Base-by-base conservation (phyloP, 2,797 vertebrate genomes). In the Hippopotamyrus pictus region DNA sequence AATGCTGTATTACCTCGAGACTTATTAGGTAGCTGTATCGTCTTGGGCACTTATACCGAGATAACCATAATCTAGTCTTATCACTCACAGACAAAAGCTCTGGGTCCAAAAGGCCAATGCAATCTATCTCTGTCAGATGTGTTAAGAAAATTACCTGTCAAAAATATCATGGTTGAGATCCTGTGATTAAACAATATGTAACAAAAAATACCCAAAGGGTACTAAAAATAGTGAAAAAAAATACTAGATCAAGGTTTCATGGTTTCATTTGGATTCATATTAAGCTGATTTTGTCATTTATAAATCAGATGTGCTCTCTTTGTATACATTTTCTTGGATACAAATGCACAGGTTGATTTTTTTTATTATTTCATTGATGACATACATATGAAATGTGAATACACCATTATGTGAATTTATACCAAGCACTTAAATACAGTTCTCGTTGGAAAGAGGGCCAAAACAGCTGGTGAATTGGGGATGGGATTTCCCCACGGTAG, bases 81-180 rank as follows among this genome's bases (percentile, higher is more conserved):
- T 95, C 95, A 93, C 93, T 95, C 90, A 91, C 95, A 95, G 94
- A 96, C 94, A 95, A 97, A 97, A 96, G 95, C 93, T 91, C n/a
- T 86, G 93, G 93, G 93, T 95, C 95, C 95, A 95, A 93, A 93
- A 93, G 94, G 91, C 92, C 93, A 91, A 88, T 94, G 95, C 94
- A 97, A 96, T 96, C 95, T 94, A 95, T 96, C 96, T 96, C 94
- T 96, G 96, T 96, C 96, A 96, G 88, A 92, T 1, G 92, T 94
- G 96, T 96, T 96, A 96, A 96, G 95, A 95, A 96, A 96, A 96
- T 96, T 96, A 95, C 95, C 95, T 95, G 94, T 96, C 96, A 96
- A 90, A 96, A 96, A 93, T 92, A 96, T 95, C 95, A 95, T 93
- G 93, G 92, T 92, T 92, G 93, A 96, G 94, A 96, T 95, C 92